These are phyloP conservation scores for Toxotes jaculatrix DNA, from an alignment of 2,113 vertebrate species.

Conservation along the genomic window DNA sequence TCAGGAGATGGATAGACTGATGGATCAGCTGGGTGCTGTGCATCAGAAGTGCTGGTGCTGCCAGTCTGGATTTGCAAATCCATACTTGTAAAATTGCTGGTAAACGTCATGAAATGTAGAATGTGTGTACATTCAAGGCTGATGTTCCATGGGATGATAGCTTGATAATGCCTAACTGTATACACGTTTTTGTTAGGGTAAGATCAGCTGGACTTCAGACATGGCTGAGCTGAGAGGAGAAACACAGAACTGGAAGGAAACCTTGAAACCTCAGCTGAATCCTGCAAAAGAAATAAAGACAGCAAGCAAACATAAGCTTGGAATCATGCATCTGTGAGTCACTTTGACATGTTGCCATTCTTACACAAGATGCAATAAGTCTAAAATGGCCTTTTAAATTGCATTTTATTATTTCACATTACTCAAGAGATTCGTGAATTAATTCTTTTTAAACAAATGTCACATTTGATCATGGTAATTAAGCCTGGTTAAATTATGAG, in stretches of 20 bases:
- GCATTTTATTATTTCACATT: not conserved
- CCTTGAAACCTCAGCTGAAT: not conserved
- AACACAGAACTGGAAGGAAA: not conserved
- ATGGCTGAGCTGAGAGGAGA: not conserved
- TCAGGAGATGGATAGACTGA: constrained; percentile 22
- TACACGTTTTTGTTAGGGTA: not conserved
- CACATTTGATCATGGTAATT: not conserved
- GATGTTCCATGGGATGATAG: not conserved
- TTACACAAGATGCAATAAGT: not conserved
- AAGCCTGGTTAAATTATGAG: not conserved
- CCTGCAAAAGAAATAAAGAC: constrained; percentile 46
- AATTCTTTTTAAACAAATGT: not conserved
- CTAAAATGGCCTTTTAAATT: not conserved
- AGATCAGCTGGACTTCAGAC: constrained; percentile 7
- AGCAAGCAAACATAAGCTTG: not conserved
- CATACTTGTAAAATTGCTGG: constrained; percentile 24
- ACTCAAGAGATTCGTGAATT: not conserved
- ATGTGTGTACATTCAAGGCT: not conserved
- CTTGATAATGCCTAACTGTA: not conserved
- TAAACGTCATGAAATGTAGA: not conserved
- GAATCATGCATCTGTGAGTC: not conserved
- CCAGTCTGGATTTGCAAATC: constrained; percentile 16
- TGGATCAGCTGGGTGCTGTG: not conserved
- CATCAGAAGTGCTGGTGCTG: not conserved
- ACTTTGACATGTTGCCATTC: not conserved